A percentile compares a stretch with the other conserved stretches of the same genome.
Evolutionary conservation across 2,888 invertebrate genomes (phyloP).

Genomic region (Monoplex corrugatus): DNA sequence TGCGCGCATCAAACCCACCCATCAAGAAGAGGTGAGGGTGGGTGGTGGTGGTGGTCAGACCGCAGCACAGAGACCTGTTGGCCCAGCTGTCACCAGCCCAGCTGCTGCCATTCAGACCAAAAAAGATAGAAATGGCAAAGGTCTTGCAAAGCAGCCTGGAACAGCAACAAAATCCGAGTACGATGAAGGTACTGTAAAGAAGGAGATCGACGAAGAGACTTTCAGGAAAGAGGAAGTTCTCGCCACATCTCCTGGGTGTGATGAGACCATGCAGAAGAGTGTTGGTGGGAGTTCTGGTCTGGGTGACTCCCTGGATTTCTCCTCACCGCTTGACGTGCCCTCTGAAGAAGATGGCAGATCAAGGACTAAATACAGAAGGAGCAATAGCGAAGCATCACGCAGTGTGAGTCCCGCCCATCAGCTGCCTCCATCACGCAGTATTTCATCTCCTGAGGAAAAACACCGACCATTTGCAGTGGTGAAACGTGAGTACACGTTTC

Average conservation of each 20-base stretch:
- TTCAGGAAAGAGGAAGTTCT: conserved; percentile 27
- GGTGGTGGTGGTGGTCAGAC: not conserved
- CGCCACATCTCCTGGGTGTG: not conserved
- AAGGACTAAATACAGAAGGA: conserved; percentile 32
- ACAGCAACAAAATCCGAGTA: not conserved
- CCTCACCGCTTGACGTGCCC: conserved; percentile 30
- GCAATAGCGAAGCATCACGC: conserved; percentile 46
- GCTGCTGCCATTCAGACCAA: no score
- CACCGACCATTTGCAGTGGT: conserved; percentile 44
- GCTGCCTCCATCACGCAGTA: conserved; percentile 45
- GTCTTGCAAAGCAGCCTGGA: not conserved
- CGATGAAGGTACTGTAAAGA: not conserved
- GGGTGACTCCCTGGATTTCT: conserved; percentile 43
- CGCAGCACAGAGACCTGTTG: not conserved
- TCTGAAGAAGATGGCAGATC: conserved; percentile 17
- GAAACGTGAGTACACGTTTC: conserved; percentile 31
- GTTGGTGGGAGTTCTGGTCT: conserved; percentile 46
- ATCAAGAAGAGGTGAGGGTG: conserved; percentile 35
- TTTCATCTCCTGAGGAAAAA: conserved; percentile 46
- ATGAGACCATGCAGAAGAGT: conserved; percentile 40
- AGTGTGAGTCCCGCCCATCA: conserved; percentile 36
- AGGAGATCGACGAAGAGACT: conserved; percentile 34
- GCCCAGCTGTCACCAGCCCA: not conserved
- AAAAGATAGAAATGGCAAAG: not conserved
- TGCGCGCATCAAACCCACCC: conserved; percentile 37